These are phyloP conservation scores for Drosophila limbata DNA, from an alignment of 2,888 invertebrate species.

Conservation along the genomic window DNA sequence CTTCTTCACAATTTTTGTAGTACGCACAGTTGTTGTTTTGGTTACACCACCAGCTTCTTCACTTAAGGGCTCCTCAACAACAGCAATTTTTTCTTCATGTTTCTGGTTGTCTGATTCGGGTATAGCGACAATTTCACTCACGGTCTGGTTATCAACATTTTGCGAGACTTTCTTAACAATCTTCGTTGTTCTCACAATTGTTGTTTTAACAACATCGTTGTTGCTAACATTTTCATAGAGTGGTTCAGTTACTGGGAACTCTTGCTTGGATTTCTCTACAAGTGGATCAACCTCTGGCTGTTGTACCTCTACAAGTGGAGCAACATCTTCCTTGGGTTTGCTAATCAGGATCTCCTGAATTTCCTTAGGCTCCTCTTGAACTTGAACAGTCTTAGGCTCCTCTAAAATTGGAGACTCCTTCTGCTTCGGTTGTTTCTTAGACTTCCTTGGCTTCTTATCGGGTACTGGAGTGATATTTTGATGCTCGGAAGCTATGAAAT, in stretches of 20 bases:
- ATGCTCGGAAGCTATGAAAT: conserved; percentile 62
- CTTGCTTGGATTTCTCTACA: conserved; percentile 9
- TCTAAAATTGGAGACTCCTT: conserved; percentile 1
- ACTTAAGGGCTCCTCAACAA: conserved; percentile 31
- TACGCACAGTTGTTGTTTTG: conserved; percentile 83
- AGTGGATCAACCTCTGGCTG: conserved; percentile 15
- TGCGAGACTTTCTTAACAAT: conserved; percentile 79
- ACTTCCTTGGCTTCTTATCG: conserved; percentile 33
- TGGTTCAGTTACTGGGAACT: conserved; percentile 13
- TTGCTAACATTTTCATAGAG: conserved; percentile 30
- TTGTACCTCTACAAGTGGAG: conserved; percentile 12
- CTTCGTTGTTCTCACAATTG: conserved; percentile 80
- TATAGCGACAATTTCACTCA: conserved; percentile 16
- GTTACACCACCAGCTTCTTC: conserved; percentile 66
- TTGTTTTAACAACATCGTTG: conserved; percentile 79
- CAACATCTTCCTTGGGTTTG: conserved; percentile 5
- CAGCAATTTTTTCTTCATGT: conserved; percentile 9
- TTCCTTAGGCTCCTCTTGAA: not conserved
- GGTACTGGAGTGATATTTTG: conserved; percentile 21
- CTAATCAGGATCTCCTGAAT: not conserved
- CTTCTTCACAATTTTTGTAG: conserved; percentile 81
- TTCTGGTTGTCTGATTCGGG: conserved; percentile 24
- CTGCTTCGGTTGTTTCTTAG: conserved; percentile 30
- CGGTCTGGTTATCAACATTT: conserved; percentile 58
- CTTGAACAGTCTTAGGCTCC: not conserved